phyloP scores from a whole-genome alignment of 2,113 vertebrate genomes.

The Eretmochelys imbricata region DNA sequence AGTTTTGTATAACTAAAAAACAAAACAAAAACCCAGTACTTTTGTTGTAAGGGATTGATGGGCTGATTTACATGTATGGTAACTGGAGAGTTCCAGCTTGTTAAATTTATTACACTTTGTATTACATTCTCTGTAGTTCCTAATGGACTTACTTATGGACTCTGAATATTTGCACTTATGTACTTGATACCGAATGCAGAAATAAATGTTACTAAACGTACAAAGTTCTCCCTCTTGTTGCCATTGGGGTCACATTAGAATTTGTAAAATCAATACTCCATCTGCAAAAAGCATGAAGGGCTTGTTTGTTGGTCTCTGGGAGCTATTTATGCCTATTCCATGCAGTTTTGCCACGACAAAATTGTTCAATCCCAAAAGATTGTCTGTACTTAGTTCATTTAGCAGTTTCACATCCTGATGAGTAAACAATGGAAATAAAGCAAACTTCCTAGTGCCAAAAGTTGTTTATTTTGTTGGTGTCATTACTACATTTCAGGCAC shows the following conservation, averaged over 20 bases:
- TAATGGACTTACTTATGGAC: constrained; percentile 90
- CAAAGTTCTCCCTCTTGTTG: constrained; percentile 58
- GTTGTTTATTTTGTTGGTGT: neutral
- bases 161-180: constrained; percentile 99
- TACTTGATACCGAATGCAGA: constrained; percentile 98
- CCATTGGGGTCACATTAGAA: neutral
- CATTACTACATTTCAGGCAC: neutral
- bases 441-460: neutral
- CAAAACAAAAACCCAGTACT: constrained; percentile 81
- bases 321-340: neutral
- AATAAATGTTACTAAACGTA: constrained; percentile 99
- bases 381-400: accelerated
- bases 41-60: constrained; percentile 90
- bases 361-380: accelerated
- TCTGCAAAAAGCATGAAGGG: neutral
- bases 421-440: neutral
- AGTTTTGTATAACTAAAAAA: constrained; percentile 93
- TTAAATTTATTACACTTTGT: constrained; percentile 96
- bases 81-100: constrained; percentile 93
- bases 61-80: constrained; percentile 90
- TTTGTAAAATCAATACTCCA: neutral
- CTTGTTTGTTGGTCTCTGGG: neutral
- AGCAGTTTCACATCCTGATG: neutral
- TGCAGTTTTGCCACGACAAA: neutral
- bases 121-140: constrained; percentile 95